Conservation (phyloP, 2,888 invertebrate species). For the Eledona agricola region DNA sequence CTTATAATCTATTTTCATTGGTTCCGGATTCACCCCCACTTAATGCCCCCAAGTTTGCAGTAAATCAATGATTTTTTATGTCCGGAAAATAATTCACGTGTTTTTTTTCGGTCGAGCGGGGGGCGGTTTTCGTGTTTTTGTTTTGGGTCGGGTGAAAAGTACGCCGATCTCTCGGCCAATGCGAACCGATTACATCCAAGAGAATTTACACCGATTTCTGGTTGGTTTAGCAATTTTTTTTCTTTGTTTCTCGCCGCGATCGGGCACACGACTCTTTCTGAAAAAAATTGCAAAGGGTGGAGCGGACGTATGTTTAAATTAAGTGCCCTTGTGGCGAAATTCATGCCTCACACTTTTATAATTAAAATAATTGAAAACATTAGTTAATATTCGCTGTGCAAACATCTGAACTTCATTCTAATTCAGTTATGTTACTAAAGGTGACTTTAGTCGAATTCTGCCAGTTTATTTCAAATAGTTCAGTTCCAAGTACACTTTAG, state of each 20-base stretch:
- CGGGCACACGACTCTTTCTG: constrained; percentile 1
- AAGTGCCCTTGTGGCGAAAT: too few species aligned
- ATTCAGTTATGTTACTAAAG: too few species aligned
- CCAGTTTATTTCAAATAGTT: too few species aligned
- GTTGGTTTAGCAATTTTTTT: constrained; percentile 15
- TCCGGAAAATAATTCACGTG: constrained; percentile 47
- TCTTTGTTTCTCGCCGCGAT: constrained; percentile 14
- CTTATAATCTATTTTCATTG: constrained; percentile 52
- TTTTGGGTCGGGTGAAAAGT: constrained; percentile 3
- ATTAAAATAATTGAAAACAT: too few species aligned
- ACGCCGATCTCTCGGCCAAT: constrained; percentile 16
- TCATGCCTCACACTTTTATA: too few species aligned
- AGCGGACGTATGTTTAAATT: too few species aligned
- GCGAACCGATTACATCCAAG: constrained; percentile 13
- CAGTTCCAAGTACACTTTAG: too few species aligned
- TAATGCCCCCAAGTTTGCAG: constrained; percentile 45
- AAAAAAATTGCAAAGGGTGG: too few species aligned
- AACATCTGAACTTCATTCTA: too few species aligned
- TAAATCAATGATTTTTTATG: constrained; percentile 56
- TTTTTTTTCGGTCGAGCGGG: constrained; percentile 17
- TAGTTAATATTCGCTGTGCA: too few species aligned
- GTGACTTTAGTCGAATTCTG: too few species aligned
- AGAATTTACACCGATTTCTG: constrained; percentile 22
- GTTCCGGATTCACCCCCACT: constrained; percentile 47
- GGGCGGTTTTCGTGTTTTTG: constrained; percentile 7